phyloP scores from a whole-genome alignment of 2,113 vertebrate species.

The Ciconia boyciana region DNA sequence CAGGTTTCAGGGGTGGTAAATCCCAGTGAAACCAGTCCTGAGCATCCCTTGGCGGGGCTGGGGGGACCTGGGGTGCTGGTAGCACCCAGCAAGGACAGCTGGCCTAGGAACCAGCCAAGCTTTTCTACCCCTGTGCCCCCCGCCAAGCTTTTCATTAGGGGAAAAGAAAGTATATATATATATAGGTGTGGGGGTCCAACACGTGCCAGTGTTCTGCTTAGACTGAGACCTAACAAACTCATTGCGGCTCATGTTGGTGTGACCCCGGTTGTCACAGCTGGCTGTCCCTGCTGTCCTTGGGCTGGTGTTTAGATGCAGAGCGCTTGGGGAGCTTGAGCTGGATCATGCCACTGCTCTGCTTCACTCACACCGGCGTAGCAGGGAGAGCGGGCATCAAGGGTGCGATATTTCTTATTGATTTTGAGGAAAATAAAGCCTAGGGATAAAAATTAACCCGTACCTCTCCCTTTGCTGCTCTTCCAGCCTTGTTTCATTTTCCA shows the following conservation, averaged over 20 bases:
- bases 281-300: background rate
- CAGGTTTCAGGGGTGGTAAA: background rate
- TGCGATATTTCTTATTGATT: background rate
- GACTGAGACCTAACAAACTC: background rate
- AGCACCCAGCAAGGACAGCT: background rate
- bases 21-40: background rate
- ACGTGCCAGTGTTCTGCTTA: background rate
- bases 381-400: background rate
- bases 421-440: background rate
- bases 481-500: background rate
- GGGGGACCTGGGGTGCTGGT: too few species aligned
- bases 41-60: rapidly evolving
- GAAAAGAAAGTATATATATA: background rate
- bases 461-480: background rate
- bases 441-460: background rate
- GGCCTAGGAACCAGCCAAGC: background rate
- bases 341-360: background rate
- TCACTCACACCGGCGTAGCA: rapidly evolving
- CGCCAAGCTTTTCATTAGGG: background rate
- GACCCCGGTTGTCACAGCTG: rapidly evolving
- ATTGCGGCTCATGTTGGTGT: rapidly evolving
- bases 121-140: background rate
- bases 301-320: background rate
- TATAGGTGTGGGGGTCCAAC: background rate
- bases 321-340: background rate